Evolutionary conservation across 35 echinoderm and acorn worm species (phyloP).

Genomic region (Stichopus chloronotus): DNA sequence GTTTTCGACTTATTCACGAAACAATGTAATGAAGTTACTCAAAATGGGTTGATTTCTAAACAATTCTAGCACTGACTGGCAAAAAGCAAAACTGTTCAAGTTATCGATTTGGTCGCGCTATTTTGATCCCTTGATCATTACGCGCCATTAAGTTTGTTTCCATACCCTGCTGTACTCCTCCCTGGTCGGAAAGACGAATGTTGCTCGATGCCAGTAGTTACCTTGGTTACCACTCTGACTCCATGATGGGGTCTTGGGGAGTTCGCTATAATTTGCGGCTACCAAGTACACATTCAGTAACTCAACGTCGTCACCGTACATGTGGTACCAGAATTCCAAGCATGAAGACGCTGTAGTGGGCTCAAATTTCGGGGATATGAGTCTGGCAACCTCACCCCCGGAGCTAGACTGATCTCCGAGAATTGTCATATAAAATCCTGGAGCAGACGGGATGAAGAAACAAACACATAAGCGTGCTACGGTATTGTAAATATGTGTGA

Average conservation of each 20-base stretch:
- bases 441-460: neutral
- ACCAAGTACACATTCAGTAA: constrained; percentile 75
- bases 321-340: constrained; percentile 92
- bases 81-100: too few species aligned
- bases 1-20: too few species aligned
- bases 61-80: too few species aligned
- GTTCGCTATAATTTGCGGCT: neutral
- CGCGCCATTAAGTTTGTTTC: neutral
- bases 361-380: constrained; percentile 56
- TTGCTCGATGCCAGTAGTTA: constrained; percentile 79
- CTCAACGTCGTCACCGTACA: constrained; percentile 82
- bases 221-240: constrained; percentile 61
- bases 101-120: too few species aligned
- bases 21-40: too few species aligned
- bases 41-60: too few species aligned
- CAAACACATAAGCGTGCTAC: neutral
- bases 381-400: constrained; percentile 45
- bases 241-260: constrained; percentile 40
- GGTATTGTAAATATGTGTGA: too few species aligned
- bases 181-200: constrained; percentile 31
- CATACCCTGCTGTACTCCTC: constrained; percentile 55
- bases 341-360: constrained; percentile 41
- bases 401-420: neutral
- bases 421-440: constrained; percentile 22
- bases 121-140: too few species aligned